Evolutionary conservation across 2,113 vertebrate species (phyloP), one percentile per base, ranked within the genome.

Genomic region (Triplophysa rosa): DNA sequence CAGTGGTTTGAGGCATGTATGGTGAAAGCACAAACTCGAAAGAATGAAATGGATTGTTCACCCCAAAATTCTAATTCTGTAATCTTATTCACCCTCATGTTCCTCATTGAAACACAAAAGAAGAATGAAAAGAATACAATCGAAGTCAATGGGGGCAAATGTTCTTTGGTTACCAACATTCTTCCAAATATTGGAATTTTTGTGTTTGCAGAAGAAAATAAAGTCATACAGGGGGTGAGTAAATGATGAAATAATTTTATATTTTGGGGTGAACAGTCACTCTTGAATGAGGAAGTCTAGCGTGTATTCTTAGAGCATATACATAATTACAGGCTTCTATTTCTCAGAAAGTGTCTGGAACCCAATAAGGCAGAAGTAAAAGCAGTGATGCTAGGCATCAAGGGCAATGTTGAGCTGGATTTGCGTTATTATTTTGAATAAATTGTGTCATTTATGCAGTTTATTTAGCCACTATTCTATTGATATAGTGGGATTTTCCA

Each of bases 291-390:
- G 47, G 49, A 70, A 8, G 16, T 70, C 13, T 70, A 23, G 24
- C 16, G n/a, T 29, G 23, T 24, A 54, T 29, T 11, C 54, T 26
- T 23, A n/a, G 21, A 45, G 11, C 9, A 45, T 45, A 45, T 45
- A 45, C 10, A 12, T 45, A 45, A 1, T 45, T 3, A 45, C 42
- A 17, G 40, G 58, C 71, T 7, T 13, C 2, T 2, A 8, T 37
- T 74, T 47, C 58, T 24, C 26, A 65, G 26, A 40, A 45, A 37
- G 19, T 17, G 14, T 54, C 17, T 33, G 11, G 16, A 26, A 23
- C 17, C 26, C 78, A 65, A 26, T 11, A 58, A 42, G 40, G 61
- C 14, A 29, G 52, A 80, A 73, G 33, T 59, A 21, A n/a, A 80
- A 56, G 59, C 29, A 23, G 9, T 42, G 77, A 65, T 63, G 23